Evolutionary conservation across 2,113 vertebrate genomes (phyloP), one percentile per base, ranked within the genome.

Genomic region (Myodes glareolus): DNA sequence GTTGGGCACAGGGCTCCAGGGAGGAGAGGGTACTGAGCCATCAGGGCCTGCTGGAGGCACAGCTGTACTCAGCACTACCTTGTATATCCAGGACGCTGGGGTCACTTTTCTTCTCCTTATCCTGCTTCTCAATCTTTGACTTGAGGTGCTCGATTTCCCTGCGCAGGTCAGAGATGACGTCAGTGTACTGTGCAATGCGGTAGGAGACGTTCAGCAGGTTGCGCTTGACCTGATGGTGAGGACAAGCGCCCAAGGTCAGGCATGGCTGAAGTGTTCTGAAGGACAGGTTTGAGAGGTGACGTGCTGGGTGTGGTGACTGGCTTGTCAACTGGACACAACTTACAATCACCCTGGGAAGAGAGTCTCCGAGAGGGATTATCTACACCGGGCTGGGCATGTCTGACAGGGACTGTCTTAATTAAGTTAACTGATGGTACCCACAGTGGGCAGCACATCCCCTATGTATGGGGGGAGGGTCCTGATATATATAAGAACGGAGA

Each of bases 191-290:
- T 0, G 97, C 76, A 0, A 98, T 97, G 96, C 97, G 98, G 95
- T 94, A 98, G 73, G 98, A 97, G 65, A 97, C 52, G 0, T 97
- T 98, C 61, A 91, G 84, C 73, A 99, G 98, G 94, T 99, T 99
- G 45, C 98, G 92, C 89, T 98, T 99, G 23, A 99, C 98, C 98
- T 99, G 94, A 82, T 0, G n/a, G 88, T 31, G n/a, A 76, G 16
- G 94, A 84, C 7, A 33, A 0, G 3, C 0, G 13, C 80, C 78
- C 55, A 29, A 77, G 47, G 88, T 94, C 81, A 81, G 52, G 19
- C 19, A 36, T 1, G 0, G 50, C 0, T 0, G 58, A 50, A 4
- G 39, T 3, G 50, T 75, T 61, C 8, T 4, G 4, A 23, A 27
- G 12, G 47, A 29, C 4, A 19, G 13, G 5, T 25, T 17, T 31